phyloP scores from a whole-genome alignment of 1,140 invertebrate species.

The Dendroctonus valens region DNA sequence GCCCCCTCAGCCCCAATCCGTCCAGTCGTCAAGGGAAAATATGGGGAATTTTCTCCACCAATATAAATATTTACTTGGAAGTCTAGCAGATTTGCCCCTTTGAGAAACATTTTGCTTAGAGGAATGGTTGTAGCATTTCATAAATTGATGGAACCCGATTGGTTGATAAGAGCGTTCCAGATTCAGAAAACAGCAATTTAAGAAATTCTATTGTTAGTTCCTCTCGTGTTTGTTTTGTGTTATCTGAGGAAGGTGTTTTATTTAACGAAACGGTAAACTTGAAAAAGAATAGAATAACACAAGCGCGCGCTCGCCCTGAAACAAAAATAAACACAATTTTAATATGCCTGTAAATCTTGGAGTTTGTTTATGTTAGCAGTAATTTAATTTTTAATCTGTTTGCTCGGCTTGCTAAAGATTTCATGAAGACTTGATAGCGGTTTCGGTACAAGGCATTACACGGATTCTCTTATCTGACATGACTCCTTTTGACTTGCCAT shows the following conservation, averaged over 20 bases:
- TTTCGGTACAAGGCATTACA: no score
- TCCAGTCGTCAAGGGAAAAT: neutral
- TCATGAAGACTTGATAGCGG: slow-evolving; percentile 3
- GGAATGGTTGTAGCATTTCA: no score
- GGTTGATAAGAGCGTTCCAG: no score
- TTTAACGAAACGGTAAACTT: slow-evolving; percentile 23
- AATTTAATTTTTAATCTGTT: slow-evolving; percentile 25
- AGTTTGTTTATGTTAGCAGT: slow-evolving; percentile 23
- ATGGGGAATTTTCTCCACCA: neutral
- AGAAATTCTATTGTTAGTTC: neutral
- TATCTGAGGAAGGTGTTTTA: slow-evolving; percentile 21
- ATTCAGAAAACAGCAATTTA: no score
- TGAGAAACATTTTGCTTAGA: neutral
- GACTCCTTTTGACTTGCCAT: no score
- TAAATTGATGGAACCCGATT: no score
- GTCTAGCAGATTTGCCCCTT: neutral
- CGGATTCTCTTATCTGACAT: no score
- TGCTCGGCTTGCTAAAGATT: slow-evolving; percentile 4
- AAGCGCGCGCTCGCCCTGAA: slow-evolving; percentile 9
- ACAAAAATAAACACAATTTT: slow-evolving; percentile 23
- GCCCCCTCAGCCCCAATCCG: neutral
- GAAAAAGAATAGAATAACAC: slow-evolving; percentile 19
- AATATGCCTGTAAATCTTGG: slow-evolving; percentile 23
- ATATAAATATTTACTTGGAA: slow-evolving; percentile 8
- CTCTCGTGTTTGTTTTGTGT: slow-evolving; percentile 16